Evolutionary conservation across 2,113 vertebrate genomes (phyloP), one percentile per base, ranked within the genome.

Genomic region (Sisor rabdophorus): DNA sequence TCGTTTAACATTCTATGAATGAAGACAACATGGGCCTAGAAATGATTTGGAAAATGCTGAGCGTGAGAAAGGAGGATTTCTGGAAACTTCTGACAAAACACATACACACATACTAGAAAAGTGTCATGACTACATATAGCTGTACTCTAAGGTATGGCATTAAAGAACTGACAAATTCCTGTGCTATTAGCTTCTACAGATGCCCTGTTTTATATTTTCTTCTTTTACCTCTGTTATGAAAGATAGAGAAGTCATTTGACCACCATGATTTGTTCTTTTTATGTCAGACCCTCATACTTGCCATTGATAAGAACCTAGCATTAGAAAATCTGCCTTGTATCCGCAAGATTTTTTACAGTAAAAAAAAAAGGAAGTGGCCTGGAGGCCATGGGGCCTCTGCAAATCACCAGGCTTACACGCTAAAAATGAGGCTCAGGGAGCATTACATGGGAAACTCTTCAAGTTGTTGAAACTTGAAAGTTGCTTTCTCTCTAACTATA

Each of bases 291-390:
- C 86, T 88, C 78, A 87, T 86, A 82, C 82, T 53, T 71, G 56
- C 78, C 79, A 86, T 54, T 73, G 67, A 71, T 68, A 75, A 82
- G 84, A 88, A 84, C 83, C 71, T 73, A 82, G 77, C 67, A 73
- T 77, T 89, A 88, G 88, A 88, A 90, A 91, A 52, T 89, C 89
- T 86, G 85, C 84, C 83, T 80, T 82, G 75, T 90, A 87, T 89
- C 88, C 86, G 81, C 77, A 87, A 81, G 81, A 12, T 65, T 47
- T 77, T 36, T 76, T 65, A 50, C 63, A 52, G 30, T 73, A 30
- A 73, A 73, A 68, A 68, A 36, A 68, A 68, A 68, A 50, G 71
- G 56, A 76, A 75, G 65, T 72, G 65, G 52, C 63, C 76, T 36
- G 32, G 71, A 78, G 76, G 67, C 48, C 59, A 48, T 58, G 86